These are phyloP conservation scores for Podocnemis expansa DNA, from an alignment of 2,113 vertebrate species.

Conservation along the genomic window DNA sequence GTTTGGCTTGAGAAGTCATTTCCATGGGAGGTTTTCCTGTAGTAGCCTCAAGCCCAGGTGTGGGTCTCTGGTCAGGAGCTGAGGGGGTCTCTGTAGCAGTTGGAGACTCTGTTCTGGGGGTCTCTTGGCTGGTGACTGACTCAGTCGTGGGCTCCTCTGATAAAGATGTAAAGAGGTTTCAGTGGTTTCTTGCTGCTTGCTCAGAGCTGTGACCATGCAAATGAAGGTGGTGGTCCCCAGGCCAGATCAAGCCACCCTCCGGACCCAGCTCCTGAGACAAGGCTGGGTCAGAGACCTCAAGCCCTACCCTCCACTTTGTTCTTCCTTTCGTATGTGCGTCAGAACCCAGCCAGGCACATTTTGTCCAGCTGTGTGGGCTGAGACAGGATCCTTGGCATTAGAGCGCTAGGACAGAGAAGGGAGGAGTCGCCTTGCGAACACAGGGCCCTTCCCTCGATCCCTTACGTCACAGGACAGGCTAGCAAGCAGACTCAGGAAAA, in stretches of 20 bases:
- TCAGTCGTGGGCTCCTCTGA: rapidly evolving
- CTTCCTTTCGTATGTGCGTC: background rate
- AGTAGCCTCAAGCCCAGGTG: background rate
- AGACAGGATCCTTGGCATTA: background rate
- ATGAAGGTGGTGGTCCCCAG: background rate
- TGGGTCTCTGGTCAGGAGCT: background rate
- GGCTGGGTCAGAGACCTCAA: background rate
- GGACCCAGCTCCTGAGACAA: background rate
- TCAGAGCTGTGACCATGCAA: rapidly evolving
- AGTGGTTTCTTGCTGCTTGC: background rate
- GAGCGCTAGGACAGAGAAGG: background rate
- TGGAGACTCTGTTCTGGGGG: background rate
- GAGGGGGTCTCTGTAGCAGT: rapidly evolving
- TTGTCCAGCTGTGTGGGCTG: background rate
- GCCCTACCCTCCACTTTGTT: background rate
- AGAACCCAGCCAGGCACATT: background rate
- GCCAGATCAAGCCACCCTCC: rapidly evolving
- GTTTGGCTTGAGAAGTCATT: rapidly evolving
- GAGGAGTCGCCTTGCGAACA: background rate
- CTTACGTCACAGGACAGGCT: background rate
- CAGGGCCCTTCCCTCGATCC: background rate
- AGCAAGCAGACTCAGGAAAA: background rate
- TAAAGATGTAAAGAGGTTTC: background rate
- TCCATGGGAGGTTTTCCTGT: rapidly evolving
- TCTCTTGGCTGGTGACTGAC: rapidly evolving